Conservation (phyloP, 2,797 vertebrate genomes). For the Typhlichthys subterraneus region DNA sequence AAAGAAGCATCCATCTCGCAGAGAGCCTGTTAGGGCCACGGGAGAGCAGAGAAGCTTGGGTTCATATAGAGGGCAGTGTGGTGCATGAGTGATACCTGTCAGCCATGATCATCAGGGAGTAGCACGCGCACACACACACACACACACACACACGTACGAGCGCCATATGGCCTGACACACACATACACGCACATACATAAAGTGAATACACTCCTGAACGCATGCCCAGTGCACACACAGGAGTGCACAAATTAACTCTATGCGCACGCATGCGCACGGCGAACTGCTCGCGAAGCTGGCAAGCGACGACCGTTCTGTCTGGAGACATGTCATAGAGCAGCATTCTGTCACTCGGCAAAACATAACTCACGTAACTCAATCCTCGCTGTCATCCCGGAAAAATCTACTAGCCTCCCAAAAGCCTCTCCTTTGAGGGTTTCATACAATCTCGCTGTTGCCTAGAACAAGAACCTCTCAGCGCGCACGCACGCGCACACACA, state of each 20-base stretch:
- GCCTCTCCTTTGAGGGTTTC: slow-evolving; percentile 60
- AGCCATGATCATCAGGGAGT: slow-evolving; percentile 76
- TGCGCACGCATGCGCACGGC: not conserved
- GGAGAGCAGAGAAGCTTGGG: slow-evolving; percentile 87
- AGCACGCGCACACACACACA: slow-evolving; percentile 48
- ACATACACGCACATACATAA: not conserved
- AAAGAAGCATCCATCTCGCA: slow-evolving; percentile 97
- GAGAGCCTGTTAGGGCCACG: slow-evolving; percentile 91
- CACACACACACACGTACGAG: slow-evolving; percentile 40
- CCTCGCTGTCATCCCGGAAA: slow-evolving; percentile 69
- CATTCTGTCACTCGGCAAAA: slow-evolving; percentile 73
- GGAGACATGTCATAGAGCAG: slow-evolving; percentile 58
- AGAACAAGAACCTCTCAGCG: slow-evolving; percentile 49
- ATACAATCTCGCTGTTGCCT: slow-evolving; percentile 60
- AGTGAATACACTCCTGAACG: not conserved
- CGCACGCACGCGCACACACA: slow-evolving; percentile 14
- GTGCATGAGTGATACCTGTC: slow-evolving; percentile 93
- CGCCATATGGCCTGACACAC: slow-evolving; percentile 54
- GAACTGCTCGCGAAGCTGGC: no score
- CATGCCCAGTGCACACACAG: slow-evolving; percentile 15
- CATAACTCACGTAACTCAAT: slow-evolving; percentile 73
- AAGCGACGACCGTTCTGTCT: slow-evolving; percentile 10
- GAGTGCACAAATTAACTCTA: slow-evolving; percentile 30
- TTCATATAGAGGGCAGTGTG: slow-evolving; percentile 89
- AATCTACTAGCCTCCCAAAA: slow-evolving; percentile 58